Conservation (phyloP, 2,888 invertebrate genomes). For the Slavum lentiscoides region DNA sequence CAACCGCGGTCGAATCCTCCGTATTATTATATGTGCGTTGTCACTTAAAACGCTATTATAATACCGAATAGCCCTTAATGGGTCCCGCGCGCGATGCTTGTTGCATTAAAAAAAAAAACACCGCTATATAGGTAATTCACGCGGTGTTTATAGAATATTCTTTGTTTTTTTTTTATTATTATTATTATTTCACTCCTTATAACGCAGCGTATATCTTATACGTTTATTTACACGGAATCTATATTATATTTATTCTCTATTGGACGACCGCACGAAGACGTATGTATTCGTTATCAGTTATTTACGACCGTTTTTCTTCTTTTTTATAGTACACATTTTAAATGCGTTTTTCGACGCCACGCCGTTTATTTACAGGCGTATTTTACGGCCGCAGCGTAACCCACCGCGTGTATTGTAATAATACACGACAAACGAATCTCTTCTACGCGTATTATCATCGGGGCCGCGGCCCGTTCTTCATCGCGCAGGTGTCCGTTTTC, state of each 20-base stretch:
- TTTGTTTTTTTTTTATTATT: background rate
- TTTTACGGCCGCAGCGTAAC: no score
- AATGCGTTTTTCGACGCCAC: slow-evolving; percentile 47
- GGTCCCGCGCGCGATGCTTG: background rate
- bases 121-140: slow-evolving; percentile 1
- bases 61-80: slow-evolving; percentile 22
- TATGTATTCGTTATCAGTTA: slow-evolving; percentile 34
- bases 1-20: background rate
- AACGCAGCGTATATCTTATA: no score
- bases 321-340: background rate
- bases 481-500: background rate
- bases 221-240: background rate
- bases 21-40: background rate
- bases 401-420: no score
- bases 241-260: background rate
- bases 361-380: slow-evolving; percentile 22
- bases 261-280: slow-evolving; percentile 9
- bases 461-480: background rate
- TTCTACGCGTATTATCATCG: slow-evolving; percentile 9
- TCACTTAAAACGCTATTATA: slow-evolving; percentile 34
- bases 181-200: no score
- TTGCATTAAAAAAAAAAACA: slow-evolving; percentile 3
- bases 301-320: slow-evolving; percentile 6
- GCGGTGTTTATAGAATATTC: background rate
- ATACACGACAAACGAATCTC: background rate